Evolutionary conservation across 2,888 invertebrate genomes (phyloP), one percentile per base, ranked within the genome.

Genomic region (Geophilus truncorum): DNA sequence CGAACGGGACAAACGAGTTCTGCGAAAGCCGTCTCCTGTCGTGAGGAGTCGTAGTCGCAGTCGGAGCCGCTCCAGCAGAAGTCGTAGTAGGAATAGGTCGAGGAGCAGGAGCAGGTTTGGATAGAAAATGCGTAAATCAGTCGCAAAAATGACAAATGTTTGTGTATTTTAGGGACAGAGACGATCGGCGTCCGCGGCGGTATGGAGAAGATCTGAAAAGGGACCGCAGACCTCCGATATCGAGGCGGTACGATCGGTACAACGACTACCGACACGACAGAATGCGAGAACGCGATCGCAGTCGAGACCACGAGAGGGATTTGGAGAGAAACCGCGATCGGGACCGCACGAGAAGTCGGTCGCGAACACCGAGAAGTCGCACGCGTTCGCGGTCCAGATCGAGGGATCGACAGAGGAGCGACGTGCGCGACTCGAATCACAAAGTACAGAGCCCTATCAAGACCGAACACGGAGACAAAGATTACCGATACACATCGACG

Each of bases 321-420:
- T 78, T 76, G 40, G 82, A 62, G 7, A 86, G 88, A 30, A 88
- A 89, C 81, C 85, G 88, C 80, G 88, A 87, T 83, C 85, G 87
- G 45, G 88, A 87, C 82, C 87, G 86, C 83, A 86, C 85, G 82
- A 83, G 83, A 77, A 87, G 88, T 82, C 87, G 88, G 84, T 87
- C 88, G 4, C 23, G 62, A 9, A 79, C 62, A 18, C 62, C 79
- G 1, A 84, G 88, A n/a, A 87, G 87, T 34, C 82, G 83, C 77
- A 83, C 84, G 23, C 83, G 84, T 82, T 81, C 82, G 15, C 79
- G 83, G 34, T 84, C 85, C 21, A 76, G 85, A 18, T 32, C 32
- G 77, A 77, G 77, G 36, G 80, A 77, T 34, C 79, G 81, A 7
- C 80, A 45, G 77, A 21, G 81, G 45, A 15, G 23, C 3, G 80